Conservation (phyloP, 2,113 vertebrate species). For the Paratilapia polleni region DNA sequence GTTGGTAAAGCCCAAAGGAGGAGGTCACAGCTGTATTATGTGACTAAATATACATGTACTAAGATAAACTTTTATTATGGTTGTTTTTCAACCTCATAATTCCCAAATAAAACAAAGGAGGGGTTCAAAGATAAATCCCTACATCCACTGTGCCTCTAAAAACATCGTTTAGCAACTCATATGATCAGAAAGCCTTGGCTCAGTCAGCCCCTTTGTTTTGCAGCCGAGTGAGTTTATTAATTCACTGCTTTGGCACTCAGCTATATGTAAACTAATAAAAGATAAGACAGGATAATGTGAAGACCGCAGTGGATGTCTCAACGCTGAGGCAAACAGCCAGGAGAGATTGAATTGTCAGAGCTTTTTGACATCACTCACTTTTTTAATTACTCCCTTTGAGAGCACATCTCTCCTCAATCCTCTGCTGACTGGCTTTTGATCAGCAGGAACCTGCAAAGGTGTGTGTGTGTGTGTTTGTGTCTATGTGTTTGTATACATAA, state of each 20-base stretch:
- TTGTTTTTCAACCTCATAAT: background rate
- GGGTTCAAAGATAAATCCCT: constrained; percentile 13
- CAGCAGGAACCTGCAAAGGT: constrained; percentile 18
- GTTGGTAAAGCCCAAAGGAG: background rate
- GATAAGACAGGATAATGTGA: constrained; percentile 20
- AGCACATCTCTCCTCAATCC: constrained; percentile 33
- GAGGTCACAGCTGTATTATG: background rate
- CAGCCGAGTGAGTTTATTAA: constrained; percentile 29
- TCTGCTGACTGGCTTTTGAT: constrained; percentile 53
- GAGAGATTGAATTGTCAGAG: constrained; percentile 22
- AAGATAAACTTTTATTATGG: background rate
- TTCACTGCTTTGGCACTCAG: constrained; percentile 21
- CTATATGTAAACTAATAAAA: constrained; percentile 23
- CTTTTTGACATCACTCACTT: constrained; percentile 45
- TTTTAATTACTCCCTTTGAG: constrained; percentile 67
- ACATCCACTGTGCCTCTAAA: constrained; percentile 1
- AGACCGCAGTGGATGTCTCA: background rate
- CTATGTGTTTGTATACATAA: constrained; percentile 34
- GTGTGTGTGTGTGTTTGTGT: background rate
- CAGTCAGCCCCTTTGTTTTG: constrained; percentile 34
- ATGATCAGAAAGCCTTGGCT: constrained; percentile 23
- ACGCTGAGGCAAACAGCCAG: constrained; percentile 19
- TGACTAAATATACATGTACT: background rate
- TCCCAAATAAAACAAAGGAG: constrained; percentile 1
- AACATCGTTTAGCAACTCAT: constrained; percentile 23